Percentiles rank a stretch among this genome's conserved stretches.
Evolutionary conservation across 2,888 invertebrate genomes (phyloP).

Genomic region (Idaea biselata): DNA sequence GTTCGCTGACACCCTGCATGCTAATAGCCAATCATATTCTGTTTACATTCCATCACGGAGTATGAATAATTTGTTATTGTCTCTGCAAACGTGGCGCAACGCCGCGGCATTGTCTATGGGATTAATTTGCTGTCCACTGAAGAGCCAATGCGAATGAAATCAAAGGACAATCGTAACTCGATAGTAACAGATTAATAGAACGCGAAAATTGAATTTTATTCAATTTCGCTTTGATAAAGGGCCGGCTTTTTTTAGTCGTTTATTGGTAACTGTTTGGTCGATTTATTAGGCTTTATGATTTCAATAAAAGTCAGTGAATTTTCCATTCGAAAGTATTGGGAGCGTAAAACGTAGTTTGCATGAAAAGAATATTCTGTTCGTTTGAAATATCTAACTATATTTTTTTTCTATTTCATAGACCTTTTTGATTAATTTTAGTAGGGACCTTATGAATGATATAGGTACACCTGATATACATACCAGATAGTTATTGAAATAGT

Average conservation of each 20-base stretch:
- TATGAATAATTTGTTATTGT: constrained; percentile 81
- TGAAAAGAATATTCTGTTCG: constrained; percentile 1
- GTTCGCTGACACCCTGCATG: constrained; percentile 62
- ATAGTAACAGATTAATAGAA: constrained; percentile 63
- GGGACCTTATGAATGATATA: too few relatives aligned
- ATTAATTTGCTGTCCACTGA: constrained; percentile 65
- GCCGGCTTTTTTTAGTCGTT: constrained; percentile 31
- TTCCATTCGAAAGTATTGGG: not conserved
- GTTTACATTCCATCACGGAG: constrained; percentile 79
- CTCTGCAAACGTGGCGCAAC: constrained; percentile 66
- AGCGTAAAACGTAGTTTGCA: not conserved
- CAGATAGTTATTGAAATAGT: too few relatives aligned
- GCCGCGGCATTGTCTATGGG: constrained; percentile 72
- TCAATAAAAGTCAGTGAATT: not conserved
- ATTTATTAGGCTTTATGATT: constrained; percentile 1
- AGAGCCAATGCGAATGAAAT: constrained; percentile 53
- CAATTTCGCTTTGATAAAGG: constrained; percentile 38
- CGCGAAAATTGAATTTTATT: constrained; percentile 63
- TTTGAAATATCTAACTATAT: not conserved
- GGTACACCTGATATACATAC: too few relatives aligned
- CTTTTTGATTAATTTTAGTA: too few relatives aligned
- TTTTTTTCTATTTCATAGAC: not conserved
- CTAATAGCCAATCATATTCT: constrained; percentile 80
- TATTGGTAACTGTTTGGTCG: constrained; percentile 10
- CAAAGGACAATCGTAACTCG: constrained; percentile 60